These are phyloP conservation scores for Xestia c-nigrum DNA, from an alignment of 2,888 invertebrate species.

Conservation along the genomic window DNA sequence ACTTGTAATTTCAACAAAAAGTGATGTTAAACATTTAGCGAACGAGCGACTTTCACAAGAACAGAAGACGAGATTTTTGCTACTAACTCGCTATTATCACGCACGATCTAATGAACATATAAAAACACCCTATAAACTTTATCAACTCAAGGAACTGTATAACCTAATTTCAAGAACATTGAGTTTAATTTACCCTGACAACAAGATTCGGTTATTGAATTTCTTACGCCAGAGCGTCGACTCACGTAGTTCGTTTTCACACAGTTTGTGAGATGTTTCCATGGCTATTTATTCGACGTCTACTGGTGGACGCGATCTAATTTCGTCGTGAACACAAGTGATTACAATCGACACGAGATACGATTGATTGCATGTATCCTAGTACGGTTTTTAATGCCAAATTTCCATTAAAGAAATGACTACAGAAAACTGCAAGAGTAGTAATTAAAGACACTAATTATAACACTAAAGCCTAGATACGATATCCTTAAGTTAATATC, in stretches of 20 bases:
- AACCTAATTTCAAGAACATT: not conserved
- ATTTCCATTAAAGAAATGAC: not conserved
- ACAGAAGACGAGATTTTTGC: conserved; percentile 65
- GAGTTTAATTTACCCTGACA: conserved; percentile 30
- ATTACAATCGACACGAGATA: conserved; percentile 26
- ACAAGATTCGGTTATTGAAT: conserved; percentile 46
- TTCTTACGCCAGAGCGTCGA: conserved; percentile 30
- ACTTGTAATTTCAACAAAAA: conserved; percentile 57
- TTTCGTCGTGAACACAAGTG: conserved; percentile 43
- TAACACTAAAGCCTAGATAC: not conserved
- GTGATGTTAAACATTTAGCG: conserved; percentile 51
- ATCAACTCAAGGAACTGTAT: conserved; percentile 1
- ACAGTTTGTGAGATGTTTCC: conserved; percentile 52
- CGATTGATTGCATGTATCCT: too few relatives aligned
- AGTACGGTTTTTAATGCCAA: too few relatives aligned
- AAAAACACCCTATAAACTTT: conserved; percentile 54
- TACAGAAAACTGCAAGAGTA: not conserved
- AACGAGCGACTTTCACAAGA: conserved; percentile 56
- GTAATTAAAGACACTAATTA: conserved; percentile 12
- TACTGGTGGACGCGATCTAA: conserved; percentile 30
- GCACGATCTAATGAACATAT: conserved; percentile 54
- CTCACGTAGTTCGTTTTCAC: conserved; percentile 57
- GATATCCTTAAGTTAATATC: conserved; percentile 16
- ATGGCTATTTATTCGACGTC: conserved; percentile 42
- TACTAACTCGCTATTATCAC: conserved; percentile 72